Percentiles rank a stretch among this genome's conserved stretches.
Conservation (phyloP, 2,888 invertebrate species). For the Stenoptilia bipunctidactyla region DNA sequence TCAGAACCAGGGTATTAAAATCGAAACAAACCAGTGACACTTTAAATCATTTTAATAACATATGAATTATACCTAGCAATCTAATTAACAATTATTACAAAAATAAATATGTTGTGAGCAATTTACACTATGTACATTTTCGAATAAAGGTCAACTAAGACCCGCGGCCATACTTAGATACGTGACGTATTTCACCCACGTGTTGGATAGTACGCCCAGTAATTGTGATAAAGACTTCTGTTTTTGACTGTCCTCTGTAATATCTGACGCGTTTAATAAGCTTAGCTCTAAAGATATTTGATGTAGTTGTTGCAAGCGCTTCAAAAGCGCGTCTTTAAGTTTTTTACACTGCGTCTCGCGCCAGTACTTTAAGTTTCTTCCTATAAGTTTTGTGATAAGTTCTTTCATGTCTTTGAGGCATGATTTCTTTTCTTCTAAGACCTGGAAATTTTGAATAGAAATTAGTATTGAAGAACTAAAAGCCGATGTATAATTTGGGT, state of each 20-base stretch:
- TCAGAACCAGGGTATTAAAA: no score
- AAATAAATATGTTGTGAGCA: not conserved
- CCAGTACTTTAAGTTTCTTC: slow-evolving; percentile 66
- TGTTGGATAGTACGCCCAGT: slow-evolving; percentile 33
- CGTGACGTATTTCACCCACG: slow-evolving; percentile 30
- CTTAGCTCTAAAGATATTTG: slow-evolving; percentile 44
- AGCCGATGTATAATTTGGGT: no score
- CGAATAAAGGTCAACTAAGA: not conserved
- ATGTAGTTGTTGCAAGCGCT: slow-evolving; percentile 49
- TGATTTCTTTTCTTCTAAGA: slow-evolving; percentile 36
- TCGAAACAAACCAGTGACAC: not conserved
- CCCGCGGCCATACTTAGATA: no score
- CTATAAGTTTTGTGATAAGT: slow-evolving; percentile 61
- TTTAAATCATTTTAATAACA: not conserved
- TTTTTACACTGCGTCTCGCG: slow-evolving; percentile 37
- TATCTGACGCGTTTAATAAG: slow-evolving; percentile 41
- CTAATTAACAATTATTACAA: not conserved
- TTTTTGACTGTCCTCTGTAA: slow-evolving; percentile 30
- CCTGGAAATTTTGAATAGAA: no score
- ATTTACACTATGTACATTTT: not conserved
- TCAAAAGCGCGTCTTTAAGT: slow-evolving; percentile 40
- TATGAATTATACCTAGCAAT: not conserved
- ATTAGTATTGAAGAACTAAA: no score
- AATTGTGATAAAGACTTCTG: slow-evolving; percentile 30
- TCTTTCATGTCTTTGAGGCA: slow-evolving; percentile 63